phyloP scores from a whole-genome alignment of 2,797 vertebrate species.

The Gambusia yucatana region DNA sequence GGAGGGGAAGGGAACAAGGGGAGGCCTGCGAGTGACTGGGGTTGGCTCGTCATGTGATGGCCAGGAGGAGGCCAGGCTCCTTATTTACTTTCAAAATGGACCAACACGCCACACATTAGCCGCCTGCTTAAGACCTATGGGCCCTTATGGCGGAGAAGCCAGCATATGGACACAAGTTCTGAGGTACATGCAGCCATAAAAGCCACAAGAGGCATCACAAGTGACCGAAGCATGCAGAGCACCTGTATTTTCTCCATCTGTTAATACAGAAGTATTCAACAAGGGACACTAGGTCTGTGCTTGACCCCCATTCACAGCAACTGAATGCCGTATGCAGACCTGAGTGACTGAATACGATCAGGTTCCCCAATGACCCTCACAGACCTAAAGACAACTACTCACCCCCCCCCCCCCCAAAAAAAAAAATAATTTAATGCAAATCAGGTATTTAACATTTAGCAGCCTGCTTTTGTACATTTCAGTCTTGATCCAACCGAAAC shows the following conservation, averaged over 20 bases:
- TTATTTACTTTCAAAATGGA: conserved; percentile 72
- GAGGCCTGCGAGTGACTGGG: conserved; percentile 59
- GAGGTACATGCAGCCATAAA: not conserved
- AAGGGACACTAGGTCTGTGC: conserved; percentile 24
- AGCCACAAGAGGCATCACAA: not conserved
- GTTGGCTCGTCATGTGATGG: conserved; percentile 72
- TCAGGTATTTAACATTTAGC: not conserved
- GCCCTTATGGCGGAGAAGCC: conserved; percentile 16
- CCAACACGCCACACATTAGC: conserved; percentile 42
- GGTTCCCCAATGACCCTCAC: conserved; percentile 6
- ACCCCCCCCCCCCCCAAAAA: no score
- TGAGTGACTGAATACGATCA: conserved; percentile 58
- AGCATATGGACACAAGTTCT: conserved; percentile 1
- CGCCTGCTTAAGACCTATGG: conserved; percentile 29
- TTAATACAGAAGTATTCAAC: not conserved
- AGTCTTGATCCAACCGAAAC: not conserved
- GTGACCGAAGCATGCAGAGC: conserved; percentile 9
- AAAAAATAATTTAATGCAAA: not conserved
- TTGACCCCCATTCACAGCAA: conserved; percentile 45
- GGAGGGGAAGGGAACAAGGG: conserved; percentile 53
- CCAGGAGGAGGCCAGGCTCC: conserved; percentile 65
- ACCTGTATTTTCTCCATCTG: conserved; percentile 27
- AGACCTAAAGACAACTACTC: conserved; percentile 35
- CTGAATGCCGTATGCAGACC: conserved; percentile 49
- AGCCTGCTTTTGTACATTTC: conserved; percentile 10